Evolutionary conservation across 1,140 invertebrate species (phyloP).

Genomic region (Thrips palmi): DNA sequence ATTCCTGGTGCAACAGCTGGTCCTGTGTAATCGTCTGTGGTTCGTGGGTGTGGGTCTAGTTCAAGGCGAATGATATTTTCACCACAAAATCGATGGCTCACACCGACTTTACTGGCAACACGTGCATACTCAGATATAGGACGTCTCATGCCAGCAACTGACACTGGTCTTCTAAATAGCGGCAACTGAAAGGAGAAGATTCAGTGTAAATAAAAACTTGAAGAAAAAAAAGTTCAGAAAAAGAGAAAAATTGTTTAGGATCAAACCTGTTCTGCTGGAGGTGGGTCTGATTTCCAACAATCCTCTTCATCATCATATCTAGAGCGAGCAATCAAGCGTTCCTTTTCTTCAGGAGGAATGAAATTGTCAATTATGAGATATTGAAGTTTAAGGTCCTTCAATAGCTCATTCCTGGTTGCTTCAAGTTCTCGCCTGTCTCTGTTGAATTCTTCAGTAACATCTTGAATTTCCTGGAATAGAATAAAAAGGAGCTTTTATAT

Average conservation of each 20-base stretch:
- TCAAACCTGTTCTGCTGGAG: constrained; percentile 23
- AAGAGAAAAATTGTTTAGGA: too few relatives aligned
- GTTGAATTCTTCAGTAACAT: constrained; percentile 65
- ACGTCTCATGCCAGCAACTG: constrained; percentile 37
- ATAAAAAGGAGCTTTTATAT: constrained; percentile 32
- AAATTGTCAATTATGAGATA: constrained; percentile 92
- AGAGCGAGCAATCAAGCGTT: constrained; percentile 55
- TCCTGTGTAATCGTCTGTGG: constrained; percentile 59
- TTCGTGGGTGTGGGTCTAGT: constrained; percentile 58
- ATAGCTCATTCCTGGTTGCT: constrained; percentile 59
- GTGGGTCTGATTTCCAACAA: constrained; percentile 42
- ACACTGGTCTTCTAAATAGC: constrained; percentile 44
- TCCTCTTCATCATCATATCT: constrained; percentile 80
- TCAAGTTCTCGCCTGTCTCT: constrained; percentile 63
- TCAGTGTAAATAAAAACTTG: too few relatives aligned
- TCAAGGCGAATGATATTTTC: constrained; percentile 73
- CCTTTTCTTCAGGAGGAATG: constrained; percentile 78
- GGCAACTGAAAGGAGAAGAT: too few relatives aligned
- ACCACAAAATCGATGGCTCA: constrained; percentile 38
- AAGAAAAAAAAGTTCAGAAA: too few relatives aligned
- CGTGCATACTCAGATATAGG: constrained; percentile 56
- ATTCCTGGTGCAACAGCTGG: constrained; percentile 49
- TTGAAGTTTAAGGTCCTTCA: constrained; percentile 57
- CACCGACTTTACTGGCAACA: constrained; percentile 35
- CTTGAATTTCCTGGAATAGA: constrained; percentile 66